Conservation (phyloP, 2,888 invertebrate species). For the Thyatira batis region DNA sequence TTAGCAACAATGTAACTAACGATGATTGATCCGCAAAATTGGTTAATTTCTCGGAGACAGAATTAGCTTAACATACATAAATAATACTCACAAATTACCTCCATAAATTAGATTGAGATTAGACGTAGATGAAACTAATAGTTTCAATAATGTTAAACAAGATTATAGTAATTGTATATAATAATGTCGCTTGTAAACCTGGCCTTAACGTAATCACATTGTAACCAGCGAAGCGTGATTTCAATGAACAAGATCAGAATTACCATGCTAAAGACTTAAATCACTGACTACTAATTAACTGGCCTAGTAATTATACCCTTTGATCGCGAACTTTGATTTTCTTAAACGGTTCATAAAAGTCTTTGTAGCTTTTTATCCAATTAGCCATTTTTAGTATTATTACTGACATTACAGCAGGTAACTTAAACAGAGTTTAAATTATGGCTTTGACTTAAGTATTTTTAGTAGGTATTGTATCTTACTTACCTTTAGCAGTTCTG, state of each 20-base stretch:
- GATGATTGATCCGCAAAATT: no score
- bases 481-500: conserved; percentile 72
- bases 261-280: neutral
- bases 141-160: no score
- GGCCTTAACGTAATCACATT: neutral
- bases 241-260: neutral
- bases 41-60: no score
- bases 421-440: neutral
- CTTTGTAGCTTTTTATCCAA: neutral
- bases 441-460: neutral
- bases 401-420: no score
- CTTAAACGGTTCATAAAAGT: neutral
- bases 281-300: neutral
- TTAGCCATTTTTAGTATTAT: no score
- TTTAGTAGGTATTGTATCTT: neutral
- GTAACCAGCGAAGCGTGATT: neutral
- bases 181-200: neutral
- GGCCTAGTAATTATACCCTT: neutral
- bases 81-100: no score
- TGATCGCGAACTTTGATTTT: neutral
- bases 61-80: no score
- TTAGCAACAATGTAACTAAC: no score
- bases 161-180: no score
- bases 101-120: no score
- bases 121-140: no score